Conservation (phyloP, 1,140 invertebrate species). For the Lordiphosa mommai region DNA sequence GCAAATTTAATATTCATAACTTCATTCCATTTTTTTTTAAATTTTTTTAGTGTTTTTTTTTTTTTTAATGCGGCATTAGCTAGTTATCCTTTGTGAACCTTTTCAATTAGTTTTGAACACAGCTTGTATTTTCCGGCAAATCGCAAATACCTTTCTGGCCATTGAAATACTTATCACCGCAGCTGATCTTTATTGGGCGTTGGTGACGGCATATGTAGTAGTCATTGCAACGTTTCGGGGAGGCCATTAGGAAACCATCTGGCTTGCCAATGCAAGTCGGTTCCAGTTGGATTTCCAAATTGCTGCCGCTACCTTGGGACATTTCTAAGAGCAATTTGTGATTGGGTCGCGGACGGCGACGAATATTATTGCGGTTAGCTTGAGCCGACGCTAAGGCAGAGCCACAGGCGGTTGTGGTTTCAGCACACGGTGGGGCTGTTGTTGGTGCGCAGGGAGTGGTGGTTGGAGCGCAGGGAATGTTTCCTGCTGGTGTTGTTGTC, state of each 20-base stretch:
- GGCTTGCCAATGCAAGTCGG: conserved; percentile 42
- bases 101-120: conserved; percentile 40
- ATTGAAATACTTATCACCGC: conserved; percentile 60
- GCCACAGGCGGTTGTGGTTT: background rate
- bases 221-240: conserved; percentile 55
- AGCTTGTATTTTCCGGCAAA: conserved; percentile 60
- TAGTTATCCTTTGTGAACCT: background rate
- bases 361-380: conserved; percentile 10
- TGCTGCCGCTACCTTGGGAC: background rate
- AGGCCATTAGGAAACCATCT: conserved; percentile 57
- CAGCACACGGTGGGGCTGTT: conserved; percentile 2
- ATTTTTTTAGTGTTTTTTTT: background rate
- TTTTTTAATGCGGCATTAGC: background rate
- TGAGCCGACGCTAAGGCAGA: background rate
- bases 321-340: conserved; percentile 20
- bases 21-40: background rate
- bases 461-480: background rate
- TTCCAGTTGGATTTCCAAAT: conserved; percentile 13
- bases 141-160: conserved; percentile 60
- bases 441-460: conserved; percentile 7
- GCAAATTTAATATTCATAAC: conserved; percentile 15
- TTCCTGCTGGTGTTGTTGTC: conserved; percentile 5
- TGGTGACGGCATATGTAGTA: conserved; percentile 60
- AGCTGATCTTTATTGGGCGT: conserved; percentile 45
- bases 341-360: conserved; percentile 14